Evolutionary conservation across 1,140 invertebrate genomes (phyloP).

Genomic region (Drosophila busckii): DNA sequence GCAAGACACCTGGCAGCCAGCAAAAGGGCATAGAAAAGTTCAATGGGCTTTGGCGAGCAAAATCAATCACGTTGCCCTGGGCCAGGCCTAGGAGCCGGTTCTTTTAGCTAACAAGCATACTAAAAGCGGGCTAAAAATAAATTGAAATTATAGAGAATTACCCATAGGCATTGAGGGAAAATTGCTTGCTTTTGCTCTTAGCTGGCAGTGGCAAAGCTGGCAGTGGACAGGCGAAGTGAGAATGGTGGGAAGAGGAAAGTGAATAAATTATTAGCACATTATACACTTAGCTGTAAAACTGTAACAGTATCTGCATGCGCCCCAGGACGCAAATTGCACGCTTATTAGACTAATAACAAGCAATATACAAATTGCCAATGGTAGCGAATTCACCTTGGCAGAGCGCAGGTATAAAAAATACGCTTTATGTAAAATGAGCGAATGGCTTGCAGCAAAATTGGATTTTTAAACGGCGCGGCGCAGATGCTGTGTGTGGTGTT

Average conservation of each 20-base stretch:
- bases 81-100: slow-evolving; percentile 27
- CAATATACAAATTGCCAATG: no score
- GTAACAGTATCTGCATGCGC: slow-evolving; percentile 18
- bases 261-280: slow-evolving; percentile 3
- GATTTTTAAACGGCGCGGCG: background rate
- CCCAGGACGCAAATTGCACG: slow-evolving; percentile 3
- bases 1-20: background rate
- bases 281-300: slow-evolving; percentile 39
- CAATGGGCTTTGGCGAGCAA: slow-evolving; percentile 40
- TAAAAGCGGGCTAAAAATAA: slow-evolving; percentile 59
- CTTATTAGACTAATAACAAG: slow-evolving; percentile 3
- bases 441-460: slow-evolving; percentile 5
- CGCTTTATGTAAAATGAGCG: no score
- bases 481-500: background rate
- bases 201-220: background rate
- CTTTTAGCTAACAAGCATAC: slow-evolving; percentile 10
- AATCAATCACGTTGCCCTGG: slow-evolving; percentile 30
- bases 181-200: no score
- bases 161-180: no score
- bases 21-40: slow-evolving; percentile 31
- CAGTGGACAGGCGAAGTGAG: slow-evolving; percentile 24
- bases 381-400: no score
- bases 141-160: slow-evolving; percentile 35
- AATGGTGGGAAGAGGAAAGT: slow-evolving; percentile 12
- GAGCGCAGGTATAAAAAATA: no score